A percentile compares a stretch with the other conserved stretches of the same genome.
phyloP scores from a whole-genome alignment of 2,888 invertebrate species.

The Rhyacophila evoluta region DNA sequence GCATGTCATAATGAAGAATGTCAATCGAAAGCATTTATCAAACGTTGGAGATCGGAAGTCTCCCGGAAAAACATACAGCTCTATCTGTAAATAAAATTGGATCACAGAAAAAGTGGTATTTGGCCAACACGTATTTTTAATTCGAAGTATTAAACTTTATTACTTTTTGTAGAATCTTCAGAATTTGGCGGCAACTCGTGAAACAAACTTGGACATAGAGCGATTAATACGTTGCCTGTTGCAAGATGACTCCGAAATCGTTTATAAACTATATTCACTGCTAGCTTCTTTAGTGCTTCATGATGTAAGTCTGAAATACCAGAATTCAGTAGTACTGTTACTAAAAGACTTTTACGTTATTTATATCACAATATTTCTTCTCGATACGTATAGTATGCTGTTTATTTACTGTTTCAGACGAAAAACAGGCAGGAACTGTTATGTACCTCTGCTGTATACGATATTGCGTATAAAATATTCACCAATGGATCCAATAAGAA shows the following conservation, averaged over 20 bases:
- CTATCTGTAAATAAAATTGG: neutral
- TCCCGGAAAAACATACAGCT: neutral
- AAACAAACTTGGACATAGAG: conserved; percentile 13
- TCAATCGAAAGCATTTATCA: neutral
- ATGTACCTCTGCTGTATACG: conserved; percentile 58
- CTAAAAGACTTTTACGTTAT: no score
- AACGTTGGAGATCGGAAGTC: neutral
- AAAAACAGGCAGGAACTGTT: conserved; percentile 20
- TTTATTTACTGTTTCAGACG: conserved; percentile 28
- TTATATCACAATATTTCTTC: no score
- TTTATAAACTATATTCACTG: conserved; percentile 60
- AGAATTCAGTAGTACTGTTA: no score
- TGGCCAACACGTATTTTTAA: neutral
- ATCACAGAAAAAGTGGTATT: no score
- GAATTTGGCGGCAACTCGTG: neutral
- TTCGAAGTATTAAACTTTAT: neutral
- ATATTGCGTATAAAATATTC: conserved; percentile 59
- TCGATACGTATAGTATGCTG: no score
- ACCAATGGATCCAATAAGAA: conserved; percentile 58
- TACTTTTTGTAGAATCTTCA: conserved; percentile 15
- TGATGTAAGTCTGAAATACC: conserved; percentile 58
- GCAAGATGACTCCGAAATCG: conserved; percentile 57
- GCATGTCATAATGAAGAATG: neutral
- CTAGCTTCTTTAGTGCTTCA: conserved; percentile 59
- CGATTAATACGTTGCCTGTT: conserved; percentile 26